Evolutionary conservation across 2,888 invertebrate genomes (phyloP), one percentile per base, ranked within the genome.

Genomic region (Aphodius sticticus): DNA sequence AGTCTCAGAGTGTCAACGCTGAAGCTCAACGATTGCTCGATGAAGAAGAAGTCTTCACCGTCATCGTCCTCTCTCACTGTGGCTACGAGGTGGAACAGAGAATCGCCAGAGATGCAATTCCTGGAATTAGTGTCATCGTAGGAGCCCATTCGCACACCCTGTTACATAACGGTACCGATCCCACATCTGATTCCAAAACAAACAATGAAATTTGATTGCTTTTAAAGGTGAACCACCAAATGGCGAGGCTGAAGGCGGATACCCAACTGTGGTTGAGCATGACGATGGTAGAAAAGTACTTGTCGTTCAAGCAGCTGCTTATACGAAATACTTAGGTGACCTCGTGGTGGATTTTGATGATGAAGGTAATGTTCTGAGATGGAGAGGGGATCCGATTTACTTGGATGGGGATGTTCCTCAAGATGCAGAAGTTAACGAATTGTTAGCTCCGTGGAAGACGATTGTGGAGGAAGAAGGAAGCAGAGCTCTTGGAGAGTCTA

Each of bases 91-190:
- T 92, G 16, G 95, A 95, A 84, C 89, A 91, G 90, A 86, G 89
- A 38, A 92, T 96, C 82, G 96, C 96, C 0, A 86, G 87, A 3
- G 89, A 91, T 4, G 93, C 92, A 70, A 92, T 94, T 2, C 91
- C 92, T 0, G 92, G 93, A 53, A 92, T 97, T 77, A 95, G 96
- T 87, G 91, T 97, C 0, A 94, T 97, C 79, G 94, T 97, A 14
- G 97, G 97, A 6, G 95, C 94, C 0, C 97, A 97, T 87, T 94
- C 95, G 0, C 96, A 97, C 87, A 93, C 95, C 0, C 92, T 97
- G 83, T 91, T 97, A 0, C 96, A 93, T 87, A 93, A 93, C 6
- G 91, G 91, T 84, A 79, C 88, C 2, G 84, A 95, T 26, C 26
- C 26, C 26, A 26, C n/a, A 6, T 75, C 15, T 16, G 9, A 14